Conservation (phyloP, 2,888 invertebrate species). For the Yponomeuta cagnagella region DNA sequence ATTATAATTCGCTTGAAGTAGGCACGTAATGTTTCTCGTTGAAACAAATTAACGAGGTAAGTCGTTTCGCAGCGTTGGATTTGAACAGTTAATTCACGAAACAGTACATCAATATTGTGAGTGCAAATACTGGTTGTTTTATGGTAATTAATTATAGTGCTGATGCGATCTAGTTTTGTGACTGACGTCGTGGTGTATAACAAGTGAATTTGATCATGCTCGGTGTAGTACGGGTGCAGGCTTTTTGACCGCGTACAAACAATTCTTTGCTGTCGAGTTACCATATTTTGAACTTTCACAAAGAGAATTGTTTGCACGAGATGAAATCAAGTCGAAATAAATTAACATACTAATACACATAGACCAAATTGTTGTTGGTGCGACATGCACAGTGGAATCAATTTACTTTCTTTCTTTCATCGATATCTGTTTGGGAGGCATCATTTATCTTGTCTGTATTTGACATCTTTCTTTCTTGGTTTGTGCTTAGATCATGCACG, state of each 20-base stretch:
- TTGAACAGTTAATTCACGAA: neutral
- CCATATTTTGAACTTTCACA: neutral
- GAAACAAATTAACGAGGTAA: slow-evolving; percentile 6
- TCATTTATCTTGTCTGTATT: neutral
- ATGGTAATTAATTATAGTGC: slow-evolving; percentile 23
- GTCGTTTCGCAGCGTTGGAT: slow-evolving; percentile 4
- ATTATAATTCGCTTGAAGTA: slow-evolving; percentile 11
- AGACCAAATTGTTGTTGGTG: slow-evolving; percentile 60
- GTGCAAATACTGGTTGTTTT: slow-evolving; percentile 3
- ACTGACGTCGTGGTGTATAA: slow-evolving; percentile 35
- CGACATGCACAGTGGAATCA: slow-evolving; percentile 66
- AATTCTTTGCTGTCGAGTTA: slow-evolving; percentile 16
- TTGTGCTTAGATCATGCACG: slow-evolving; percentile 43
- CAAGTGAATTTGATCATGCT: slow-evolving; percentile 50
- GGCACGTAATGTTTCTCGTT: slow-evolving; percentile 12
- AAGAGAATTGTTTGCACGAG: slow-evolving; percentile 43
- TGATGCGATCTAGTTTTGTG: slow-evolving; percentile 22
- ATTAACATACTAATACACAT: slow-evolving; percentile 44
- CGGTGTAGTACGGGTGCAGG: slow-evolving; percentile 71
- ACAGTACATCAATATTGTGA: slow-evolving; percentile 2
- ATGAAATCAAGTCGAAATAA: slow-evolving; percentile 43
- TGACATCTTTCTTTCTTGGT: neutral
- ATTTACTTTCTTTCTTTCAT: slow-evolving; percentile 28
- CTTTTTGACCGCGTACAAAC: slow-evolving; percentile 53
- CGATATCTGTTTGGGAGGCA: neutral